A percentile compares a stretch with the other conserved stretches of the same genome.
Evolutionary conservation across 2,113 vertebrate species (phyloP).

Genomic region (Rhombomys opimus): DNA sequence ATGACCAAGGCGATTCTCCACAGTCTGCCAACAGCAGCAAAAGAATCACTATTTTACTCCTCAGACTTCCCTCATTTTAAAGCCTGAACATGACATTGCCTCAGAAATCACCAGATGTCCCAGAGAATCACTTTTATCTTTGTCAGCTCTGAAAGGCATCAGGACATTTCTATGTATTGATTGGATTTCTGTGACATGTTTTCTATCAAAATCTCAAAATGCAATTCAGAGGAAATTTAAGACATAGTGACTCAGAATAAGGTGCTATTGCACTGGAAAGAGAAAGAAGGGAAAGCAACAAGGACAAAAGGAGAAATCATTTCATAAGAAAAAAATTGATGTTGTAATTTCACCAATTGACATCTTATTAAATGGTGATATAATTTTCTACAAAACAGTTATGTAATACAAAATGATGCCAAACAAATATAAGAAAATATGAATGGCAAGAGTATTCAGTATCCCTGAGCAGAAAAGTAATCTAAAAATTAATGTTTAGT

Average conservation of each 20-base stretch:
- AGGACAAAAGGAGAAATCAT: neutral
- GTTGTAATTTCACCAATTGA: neutral
- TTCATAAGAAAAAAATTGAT: neutral
- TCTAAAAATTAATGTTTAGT: neutral
- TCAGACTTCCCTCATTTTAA: neutral
- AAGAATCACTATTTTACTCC: neutral
- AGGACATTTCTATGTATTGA: neutral
- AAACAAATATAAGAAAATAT: neutral
- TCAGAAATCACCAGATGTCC: neutral
- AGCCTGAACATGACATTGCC: neutral
- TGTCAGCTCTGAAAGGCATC: neutral
- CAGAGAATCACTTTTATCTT: neutral
- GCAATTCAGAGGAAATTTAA: constrained; percentile 27
- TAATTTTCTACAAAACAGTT: neutral
- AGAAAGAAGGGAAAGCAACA: neutral
- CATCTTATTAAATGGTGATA: neutral
- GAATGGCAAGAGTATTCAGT: neutral
- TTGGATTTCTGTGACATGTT: constrained; percentile 36
- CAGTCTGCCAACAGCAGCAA: neutral
- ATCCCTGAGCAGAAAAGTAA: neutral
- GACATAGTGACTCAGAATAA: neutral
- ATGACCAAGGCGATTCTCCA: neutral
- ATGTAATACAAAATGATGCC: neutral
- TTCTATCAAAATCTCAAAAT: constrained; percentile 47
- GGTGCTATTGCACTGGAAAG: neutral